Percentiles rank a stretch among this genome's conserved stretches.
These are phyloP conservation scores for Parnassius smintheus DNA, from an alignment of 2,888 invertebrate species.

Conservation along the genomic window DNA sequence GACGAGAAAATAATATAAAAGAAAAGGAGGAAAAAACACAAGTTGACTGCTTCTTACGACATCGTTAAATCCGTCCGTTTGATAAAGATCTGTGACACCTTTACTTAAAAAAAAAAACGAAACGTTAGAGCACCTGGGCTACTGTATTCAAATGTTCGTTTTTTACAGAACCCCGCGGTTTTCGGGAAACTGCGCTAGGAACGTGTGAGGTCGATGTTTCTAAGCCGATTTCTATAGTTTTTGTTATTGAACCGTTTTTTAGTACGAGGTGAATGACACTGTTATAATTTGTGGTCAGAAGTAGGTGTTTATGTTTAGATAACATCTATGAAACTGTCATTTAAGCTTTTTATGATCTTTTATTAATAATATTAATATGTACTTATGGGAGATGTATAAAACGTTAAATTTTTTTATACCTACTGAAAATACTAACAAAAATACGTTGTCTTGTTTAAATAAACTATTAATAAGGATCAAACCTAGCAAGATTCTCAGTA, in stretches of 20 bases:
- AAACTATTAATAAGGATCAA: no score
- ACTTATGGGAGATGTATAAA: no score
- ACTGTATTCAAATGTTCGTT: slow-evolving; percentile 74
- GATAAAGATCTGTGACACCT: slow-evolving; percentile 79
- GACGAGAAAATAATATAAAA: slow-evolving; percentile 51
- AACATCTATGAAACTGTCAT: slow-evolving; percentile 28
- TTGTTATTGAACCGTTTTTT: slow-evolving; percentile 37
- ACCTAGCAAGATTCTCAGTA: no score
- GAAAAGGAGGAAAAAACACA: slow-evolving; percentile 52
- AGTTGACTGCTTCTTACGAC: slow-evolving; percentile 69
- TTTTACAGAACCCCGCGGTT: slow-evolving; percentile 59
- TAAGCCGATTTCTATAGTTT: slow-evolving; percentile 47
- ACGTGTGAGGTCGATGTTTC: slow-evolving; percentile 63
- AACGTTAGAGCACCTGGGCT: slow-evolving; percentile 60
- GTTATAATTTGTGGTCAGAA: slow-evolving; percentile 46
- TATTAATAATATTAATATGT: no score
- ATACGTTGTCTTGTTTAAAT: no score
- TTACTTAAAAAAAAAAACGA: slow-evolving; percentile 50
- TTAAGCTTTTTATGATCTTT: no score
- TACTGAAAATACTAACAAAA: no score
- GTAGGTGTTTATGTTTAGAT: slow-evolving; percentile 47
- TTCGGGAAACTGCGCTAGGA: slow-evolving; percentile 58
- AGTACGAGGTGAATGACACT: slow-evolving; percentile 50
- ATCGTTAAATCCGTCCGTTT: slow-evolving; percentile 72
- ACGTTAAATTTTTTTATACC: no score